Evolutionary conservation across 2,797 vertebrate genomes (phyloP), one percentile per base, ranked within the genome.

Genomic region (Clarias laeviceps): DNA sequence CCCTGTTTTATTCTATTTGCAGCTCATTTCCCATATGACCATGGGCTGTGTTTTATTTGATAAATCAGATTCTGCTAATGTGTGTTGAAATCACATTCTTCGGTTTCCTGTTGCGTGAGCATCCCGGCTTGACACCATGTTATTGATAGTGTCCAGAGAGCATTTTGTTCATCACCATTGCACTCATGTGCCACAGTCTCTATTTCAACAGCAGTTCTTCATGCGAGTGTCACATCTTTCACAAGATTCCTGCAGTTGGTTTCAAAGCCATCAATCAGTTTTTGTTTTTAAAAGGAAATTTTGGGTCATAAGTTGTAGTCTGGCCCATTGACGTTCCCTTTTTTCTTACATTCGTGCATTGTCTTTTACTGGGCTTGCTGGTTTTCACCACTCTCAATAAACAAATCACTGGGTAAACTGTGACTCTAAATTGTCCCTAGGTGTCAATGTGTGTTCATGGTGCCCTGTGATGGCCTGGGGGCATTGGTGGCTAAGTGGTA

Each of bases 111-210:
- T 73, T 86, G 64, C 72, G 77, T 85, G 78, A 87, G 65, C 54
- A 45, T 78, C 81, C 56, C 57, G 37, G 68, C 40, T 34, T 82
- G 80, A 68, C 82, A 62, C 84, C n/a, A 40, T 77, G 27, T 77
- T 70, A 59, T 80, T 69, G 59, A 40, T 57, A 84, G 61, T 3
- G 22, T 72, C 84, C 54, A 80, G 74, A 61, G 82, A 86, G 78
- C 59, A 57, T 85, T 90, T 87, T 65, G 85, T 84, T 88, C 72
- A 77, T 37, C 37, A 69, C 86, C 81, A 84, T 84, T 86, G 80
- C 76, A 85, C 69, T 73, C 76, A 57, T 74, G 80, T 84, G 86
- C 85, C 37, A 54, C 61, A 72, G 59, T 61, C 70, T 72, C 70
- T 20, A 57, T 69, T 80, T 76, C 73, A 70, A 78, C 76, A 85